Percentiles rank a stretch among this genome's conserved stretches.
Evolutionary conservation across 2,888 invertebrate genomes (phyloP).

Genomic region (Apomyelois bistriatella): DNA sequence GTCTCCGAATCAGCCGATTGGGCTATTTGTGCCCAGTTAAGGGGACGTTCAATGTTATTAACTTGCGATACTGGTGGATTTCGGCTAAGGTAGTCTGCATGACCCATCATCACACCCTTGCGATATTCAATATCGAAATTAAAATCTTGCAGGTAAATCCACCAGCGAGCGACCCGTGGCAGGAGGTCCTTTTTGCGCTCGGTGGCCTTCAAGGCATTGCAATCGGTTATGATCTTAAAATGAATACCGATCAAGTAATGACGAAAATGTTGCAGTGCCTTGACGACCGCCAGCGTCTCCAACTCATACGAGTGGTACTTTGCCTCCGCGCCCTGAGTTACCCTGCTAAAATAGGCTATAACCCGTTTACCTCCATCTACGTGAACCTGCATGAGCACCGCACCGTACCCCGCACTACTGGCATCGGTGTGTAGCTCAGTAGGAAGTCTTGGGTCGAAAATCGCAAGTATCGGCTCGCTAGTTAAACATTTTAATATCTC

Average conservation of each 20-base stretch:
- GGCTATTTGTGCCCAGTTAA: constrained; percentile 24
- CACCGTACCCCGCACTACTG: neutral
- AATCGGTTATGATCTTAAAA: neutral
- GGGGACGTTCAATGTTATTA: constrained; percentile 15
- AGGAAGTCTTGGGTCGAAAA: neutral
- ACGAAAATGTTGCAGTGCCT: neutral
- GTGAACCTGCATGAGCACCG: neutral
- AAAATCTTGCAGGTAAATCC: neutral
- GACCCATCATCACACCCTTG: neutral
- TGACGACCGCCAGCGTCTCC: neutral
- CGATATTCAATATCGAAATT: neutral
- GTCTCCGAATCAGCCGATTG: constrained; percentile 27
- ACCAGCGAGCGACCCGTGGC: neutral
- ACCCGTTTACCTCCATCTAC: neutral
- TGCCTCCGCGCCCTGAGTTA: too few relatives aligned
- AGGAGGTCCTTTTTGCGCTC: neutral
- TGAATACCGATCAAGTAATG: neutral
- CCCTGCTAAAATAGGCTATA: neutral
- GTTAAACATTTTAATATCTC: neutral
- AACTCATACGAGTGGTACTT: too few relatives aligned
- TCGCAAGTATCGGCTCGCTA: neutral
- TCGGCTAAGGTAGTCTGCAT: neutral
- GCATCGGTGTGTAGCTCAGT: neutral
- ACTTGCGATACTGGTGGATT: neutral
- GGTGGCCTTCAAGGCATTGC: neutral